Base-by-base conservation (phyloP, 2,797 vertebrate species). In the Enteromius radiatus region DNA sequence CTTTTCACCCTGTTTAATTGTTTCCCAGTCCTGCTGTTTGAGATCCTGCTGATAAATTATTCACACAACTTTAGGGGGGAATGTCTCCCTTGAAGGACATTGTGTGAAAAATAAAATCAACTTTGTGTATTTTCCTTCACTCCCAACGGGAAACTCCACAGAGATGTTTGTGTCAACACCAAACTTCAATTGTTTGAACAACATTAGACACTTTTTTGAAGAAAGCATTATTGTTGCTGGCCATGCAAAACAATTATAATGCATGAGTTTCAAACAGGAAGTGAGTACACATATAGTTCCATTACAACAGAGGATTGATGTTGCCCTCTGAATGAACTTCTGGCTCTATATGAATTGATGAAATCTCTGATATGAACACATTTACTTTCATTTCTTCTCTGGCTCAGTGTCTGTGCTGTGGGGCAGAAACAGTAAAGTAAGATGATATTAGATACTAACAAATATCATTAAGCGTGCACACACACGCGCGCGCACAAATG, bases 271-370 rank as follows among this genome's bases (percentile, higher is more conserved):
- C 59, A 15, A 61, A 61, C 56, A 61, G 56, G 56, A 61, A 61
- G 15, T 61, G 54, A 19, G 36, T 76, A 6, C 41, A 61, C n/a
- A 28, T 52, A 49, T 10, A 28, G 36, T 19, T 28, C 23, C 28
- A 7, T 43, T 43, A 45, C 38, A 76, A 36, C 36, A 41, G 9
- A 43, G 15, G 36, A 43, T 43, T 26, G 54, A 61, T 76, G 23
- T 21, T 76, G 38, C 15, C 74, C 38, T 61, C 54, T 45, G 54
- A 31, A 76, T 61, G 74, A 76, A 76, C 74, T 43, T 76, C 52
- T 38, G n/a, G 7, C 73, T 76, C 36, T 43, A 28, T 31, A 38
- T n/a, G n/a, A 78, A 54, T 41, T 52, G 31, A 78, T 78, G n/a
- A 68, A 38, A n/a, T 78, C 64, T 41, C 45, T 21, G 1, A 78